Evolutionary conservation across 2,797 vertebrate genomes (phyloP).

Genomic region (Eleutherodactylus coqui): DNA sequence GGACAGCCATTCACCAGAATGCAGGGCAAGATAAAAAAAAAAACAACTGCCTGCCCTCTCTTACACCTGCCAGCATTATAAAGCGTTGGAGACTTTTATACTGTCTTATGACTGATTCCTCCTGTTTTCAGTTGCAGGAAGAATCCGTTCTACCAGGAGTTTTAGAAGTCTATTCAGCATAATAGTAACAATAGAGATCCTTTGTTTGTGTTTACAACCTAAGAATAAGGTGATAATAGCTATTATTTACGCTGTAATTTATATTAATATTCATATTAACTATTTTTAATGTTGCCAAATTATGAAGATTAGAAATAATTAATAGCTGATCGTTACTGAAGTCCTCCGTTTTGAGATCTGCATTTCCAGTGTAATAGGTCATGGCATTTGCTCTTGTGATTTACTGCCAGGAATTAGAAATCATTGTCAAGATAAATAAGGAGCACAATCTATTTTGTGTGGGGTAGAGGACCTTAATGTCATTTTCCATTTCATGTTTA

Average conservation of each 20-base stretch:
- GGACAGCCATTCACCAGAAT: too few relatives aligned
- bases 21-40: too few relatives aligned
- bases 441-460: slow-evolving; percentile 56
- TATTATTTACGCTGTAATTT: slow-evolving; percentile 16
- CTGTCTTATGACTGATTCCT: too few relatives aligned
- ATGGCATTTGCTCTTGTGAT: slow-evolving; percentile 58
- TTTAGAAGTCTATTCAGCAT: neutral
- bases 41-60: too few relatives aligned
- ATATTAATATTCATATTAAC: slow-evolving; percentile 3
- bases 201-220: neutral
- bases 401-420: slow-evolving; percentile 58
- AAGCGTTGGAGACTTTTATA: too few relatives aligned
- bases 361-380: slow-evolving; percentile 41
- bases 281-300: neutral
- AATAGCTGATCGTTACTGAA: slow-evolving; percentile 34
- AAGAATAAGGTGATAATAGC: neutral
- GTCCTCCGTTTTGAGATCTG: slow-evolving; percentile 19
- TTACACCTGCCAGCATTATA: too few relatives aligned
- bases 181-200: neutral
- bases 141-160: too few relatives aligned
- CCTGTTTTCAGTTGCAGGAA: too few relatives aligned
- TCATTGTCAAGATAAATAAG: slow-evolving; percentile 58
- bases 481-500: slow-evolving; percentile 48
- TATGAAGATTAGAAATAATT: neutral
- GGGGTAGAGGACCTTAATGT: slow-evolving; percentile 50